Evolutionary conservation across 2,113 vertebrate species (phyloP), one percentile per base, ranked within the genome.

Genomic region (Microcebus lehilahytsara): DNA sequence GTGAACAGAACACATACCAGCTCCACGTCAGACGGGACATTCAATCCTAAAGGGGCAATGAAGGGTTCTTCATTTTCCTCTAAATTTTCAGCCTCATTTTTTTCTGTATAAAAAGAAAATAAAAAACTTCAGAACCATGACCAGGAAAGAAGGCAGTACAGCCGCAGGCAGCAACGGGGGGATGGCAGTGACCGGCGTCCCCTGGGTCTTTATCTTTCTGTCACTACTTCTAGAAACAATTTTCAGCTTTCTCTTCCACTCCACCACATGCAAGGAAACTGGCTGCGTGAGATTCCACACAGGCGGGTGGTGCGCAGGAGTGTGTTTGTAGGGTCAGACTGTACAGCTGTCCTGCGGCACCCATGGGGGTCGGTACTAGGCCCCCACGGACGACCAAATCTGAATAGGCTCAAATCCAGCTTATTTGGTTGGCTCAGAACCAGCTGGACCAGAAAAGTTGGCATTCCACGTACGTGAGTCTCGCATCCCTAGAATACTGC

Each of bases 1-100:
- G 16, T 0, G 1, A 85, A 42, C 60, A 67, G 56, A 3, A 97
- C 72, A 99, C 99, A 94, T 98, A 99, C 99, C 99, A 99, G 98
- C 86, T 99, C 99, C 85, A 99, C 99, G 71, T 99, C 99, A 40
- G 99, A 98, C 20, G 99, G 99, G 62, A 99, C 99, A 1, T 97
- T 98, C 96, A 99, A 97, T 53, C 99, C 99, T 1, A 98, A 95
- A 7, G 99, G 99, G 14, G 99, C 99, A 81, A 99, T 97, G 86
- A 99, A 99, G 2, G 99, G 99, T 83, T 99, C 99, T 97, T 99
- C 99, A 3, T 98, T 99, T 96, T 99, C 99, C 96, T 99, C 99
- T 6, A 97, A 84, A 34, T 94, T 98, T 98, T 99, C 99, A 90
- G 98, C 86, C 91, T 99, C 99, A 95, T 92, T 98, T 96, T 97